These are phyloP conservation scores for Rhaphigaster nebulosa DNA, from an alignment of 2,888 invertebrate genomes.

Conservation along the genomic window DNA sequence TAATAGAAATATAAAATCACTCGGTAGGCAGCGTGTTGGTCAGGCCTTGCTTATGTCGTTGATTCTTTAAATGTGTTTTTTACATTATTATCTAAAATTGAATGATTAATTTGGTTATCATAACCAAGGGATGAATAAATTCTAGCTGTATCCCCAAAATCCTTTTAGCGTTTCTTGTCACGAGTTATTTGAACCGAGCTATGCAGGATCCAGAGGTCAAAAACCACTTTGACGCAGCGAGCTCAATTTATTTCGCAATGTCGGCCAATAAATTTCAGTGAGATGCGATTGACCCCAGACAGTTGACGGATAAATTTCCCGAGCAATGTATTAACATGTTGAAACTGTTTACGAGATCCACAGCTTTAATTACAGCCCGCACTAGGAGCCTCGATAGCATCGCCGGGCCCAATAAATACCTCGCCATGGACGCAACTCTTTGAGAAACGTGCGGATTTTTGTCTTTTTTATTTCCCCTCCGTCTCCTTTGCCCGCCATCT, in stretches of 20 bases:
- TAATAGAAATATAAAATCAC: too few species aligned
- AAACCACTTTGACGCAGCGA: conserved; percentile 1
- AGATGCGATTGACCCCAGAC: conserved; percentile 32
- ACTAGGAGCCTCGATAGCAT: conserved; percentile 6
- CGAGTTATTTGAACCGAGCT: background rate
- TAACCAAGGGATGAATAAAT: background rate
- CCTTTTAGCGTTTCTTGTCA: background rate
- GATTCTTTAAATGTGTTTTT: too few species aligned
- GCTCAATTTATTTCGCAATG: conserved; percentile 30
- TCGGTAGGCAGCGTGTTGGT: too few species aligned
- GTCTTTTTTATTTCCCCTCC: conserved; percentile 14
- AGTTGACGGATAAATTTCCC: conserved; percentile 43
- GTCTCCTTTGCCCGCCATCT: conserved; percentile 26
- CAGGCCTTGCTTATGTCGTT: too few species aligned
- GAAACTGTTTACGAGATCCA: conserved; percentile 31
- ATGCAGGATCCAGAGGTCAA: background rate
- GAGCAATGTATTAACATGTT: conserved; percentile 38
- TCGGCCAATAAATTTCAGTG: background rate
- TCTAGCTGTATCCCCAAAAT: background rate
- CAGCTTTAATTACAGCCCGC: conserved; percentile 38
- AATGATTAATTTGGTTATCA: background rate
- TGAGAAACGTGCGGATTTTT: conserved; percentile 44
- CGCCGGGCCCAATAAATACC: background rate
- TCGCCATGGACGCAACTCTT: background rate
- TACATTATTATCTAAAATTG: too few species aligned